These are phyloP conservation scores for Etia nguti DNA, from an alignment of 2,113 vertebrate genomes.

Conservation along the genomic window DNA sequence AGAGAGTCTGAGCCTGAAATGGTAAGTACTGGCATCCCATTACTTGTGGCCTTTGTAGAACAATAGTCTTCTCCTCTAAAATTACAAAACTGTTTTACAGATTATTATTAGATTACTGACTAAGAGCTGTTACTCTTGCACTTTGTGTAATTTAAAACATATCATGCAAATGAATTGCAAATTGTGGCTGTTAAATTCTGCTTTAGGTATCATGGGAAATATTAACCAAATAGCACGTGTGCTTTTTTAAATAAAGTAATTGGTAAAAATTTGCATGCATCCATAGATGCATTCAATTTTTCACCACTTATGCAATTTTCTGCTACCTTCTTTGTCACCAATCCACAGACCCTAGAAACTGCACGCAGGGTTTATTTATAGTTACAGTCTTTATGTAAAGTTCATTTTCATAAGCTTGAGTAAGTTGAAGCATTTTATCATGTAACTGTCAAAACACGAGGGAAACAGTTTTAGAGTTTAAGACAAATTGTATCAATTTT, in stretches of 20 bases:
- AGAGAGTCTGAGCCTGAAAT: neutral
- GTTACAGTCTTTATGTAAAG: neutral
- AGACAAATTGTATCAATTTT: neutral
- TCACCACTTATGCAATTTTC: accelerated
- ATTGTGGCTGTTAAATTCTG: neutral
- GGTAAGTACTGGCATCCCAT: neutral
- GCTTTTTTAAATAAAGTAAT: neutral
- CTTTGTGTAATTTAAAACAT: neutral
- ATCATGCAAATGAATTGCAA: neutral
- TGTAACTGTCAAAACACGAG: neutral
- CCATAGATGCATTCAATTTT: neutral
- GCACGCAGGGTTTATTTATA: neutral
- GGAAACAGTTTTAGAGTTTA: neutral
- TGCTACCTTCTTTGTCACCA: neutral
- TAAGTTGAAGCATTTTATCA: neutral
- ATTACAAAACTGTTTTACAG: neutral
- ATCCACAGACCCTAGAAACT: neutral
- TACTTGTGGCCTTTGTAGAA: constrained; percentile 9
- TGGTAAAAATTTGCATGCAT: neutral
- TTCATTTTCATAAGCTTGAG: accelerated
- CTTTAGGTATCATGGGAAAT: neutral
- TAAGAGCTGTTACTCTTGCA: neutral
- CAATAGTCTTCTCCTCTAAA: neutral
- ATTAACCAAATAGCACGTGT: neutral
- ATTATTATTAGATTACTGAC: neutral